These are phyloP conservation scores for Nibea coibor DNA, from an alignment of 2,113 vertebrate species.

Conservation along the genomic window DNA sequence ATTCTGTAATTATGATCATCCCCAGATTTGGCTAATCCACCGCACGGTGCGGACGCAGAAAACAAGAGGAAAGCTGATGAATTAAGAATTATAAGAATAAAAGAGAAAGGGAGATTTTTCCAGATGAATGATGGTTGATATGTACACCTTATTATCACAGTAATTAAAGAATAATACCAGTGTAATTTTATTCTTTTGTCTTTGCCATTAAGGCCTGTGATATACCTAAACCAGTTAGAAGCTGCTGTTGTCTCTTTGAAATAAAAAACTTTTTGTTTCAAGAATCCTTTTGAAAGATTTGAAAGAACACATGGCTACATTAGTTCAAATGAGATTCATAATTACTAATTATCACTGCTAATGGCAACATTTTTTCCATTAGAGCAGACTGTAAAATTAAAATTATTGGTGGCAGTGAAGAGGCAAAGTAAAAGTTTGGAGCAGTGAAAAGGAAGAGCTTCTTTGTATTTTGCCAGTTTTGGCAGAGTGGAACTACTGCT, in stretches of 20 bases:
- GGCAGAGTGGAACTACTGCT: constrained; percentile 21
- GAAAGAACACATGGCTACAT: constrained; percentile 11
- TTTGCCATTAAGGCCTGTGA: not conserved
- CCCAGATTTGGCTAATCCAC: constrained; percentile 65
- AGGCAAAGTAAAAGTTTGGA: constrained; percentile 25
- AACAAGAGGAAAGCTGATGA: constrained; percentile 12
- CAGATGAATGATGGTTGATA: constrained; percentile 21
- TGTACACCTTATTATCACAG: constrained; percentile 16
- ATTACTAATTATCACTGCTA: constrained; percentile 5
- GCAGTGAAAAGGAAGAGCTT: not conserved
- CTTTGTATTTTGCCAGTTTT: constrained; percentile 5
- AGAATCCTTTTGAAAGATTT: constrained; percentile 9
- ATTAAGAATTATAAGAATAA: constrained; percentile 24
- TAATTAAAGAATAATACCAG: constrained; percentile 38
- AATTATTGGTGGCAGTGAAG: not conserved
- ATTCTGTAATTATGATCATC: constrained; percentile 77
- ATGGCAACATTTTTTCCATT: not conserved
- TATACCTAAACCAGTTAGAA: not conserved
- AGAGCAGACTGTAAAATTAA: constrained; percentile 5
- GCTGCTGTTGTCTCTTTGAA: constrained; percentile 10
- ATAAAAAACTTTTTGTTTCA: constrained; percentile 14
- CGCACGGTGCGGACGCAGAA: not conserved
- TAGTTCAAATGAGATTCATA: constrained; percentile 6
- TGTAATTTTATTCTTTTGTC: constrained; percentile 25
- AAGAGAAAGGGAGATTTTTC: constrained; percentile 2